Conservation (phyloP, 2,888 invertebrate species). For the Capitulum mitella region DNA sequence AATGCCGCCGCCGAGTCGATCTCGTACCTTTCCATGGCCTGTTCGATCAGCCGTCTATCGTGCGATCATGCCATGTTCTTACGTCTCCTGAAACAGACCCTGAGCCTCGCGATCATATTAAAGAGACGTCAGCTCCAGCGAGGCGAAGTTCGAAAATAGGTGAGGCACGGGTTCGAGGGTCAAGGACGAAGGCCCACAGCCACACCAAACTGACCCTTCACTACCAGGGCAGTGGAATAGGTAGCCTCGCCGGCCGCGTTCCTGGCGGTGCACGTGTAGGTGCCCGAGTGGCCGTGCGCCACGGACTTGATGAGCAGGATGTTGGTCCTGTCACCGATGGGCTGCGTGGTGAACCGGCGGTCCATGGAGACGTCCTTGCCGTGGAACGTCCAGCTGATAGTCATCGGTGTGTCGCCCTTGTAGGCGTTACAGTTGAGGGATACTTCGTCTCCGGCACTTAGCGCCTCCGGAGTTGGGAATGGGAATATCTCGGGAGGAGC, state of each 20-base stretch:
- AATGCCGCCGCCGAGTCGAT: too few species aligned
- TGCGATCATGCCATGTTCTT: too few species aligned
- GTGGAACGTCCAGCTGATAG: slow-evolving; percentile 44
- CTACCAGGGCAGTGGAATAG: slow-evolving; percentile 36
- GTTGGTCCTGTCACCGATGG: slow-evolving; percentile 35
- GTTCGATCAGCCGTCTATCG: too few species aligned
- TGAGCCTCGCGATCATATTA: too few species aligned
- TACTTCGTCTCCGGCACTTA: slow-evolving; percentile 68
- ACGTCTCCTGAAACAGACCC: too few species aligned
- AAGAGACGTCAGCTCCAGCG: too few species aligned
- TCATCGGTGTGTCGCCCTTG: slow-evolving; percentile 61
- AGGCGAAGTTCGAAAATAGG: too few species aligned
- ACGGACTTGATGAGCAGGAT: slow-evolving; percentile 38
- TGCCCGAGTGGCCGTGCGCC: slow-evolving; percentile 37
- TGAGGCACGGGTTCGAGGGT: too few species aligned
- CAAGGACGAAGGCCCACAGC: too few species aligned
- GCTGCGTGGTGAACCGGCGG: slow-evolving; percentile 35
- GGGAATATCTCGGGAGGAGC: slow-evolving; percentile 67
- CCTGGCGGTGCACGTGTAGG: slow-evolving; percentile 39
- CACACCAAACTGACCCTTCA: slow-evolving; percentile 36
- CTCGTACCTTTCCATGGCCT: too few species aligned
- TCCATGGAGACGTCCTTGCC: slow-evolving; percentile 40
- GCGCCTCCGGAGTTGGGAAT: slow-evolving; percentile 65
- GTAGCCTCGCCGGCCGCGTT: slow-evolving; percentile 37
- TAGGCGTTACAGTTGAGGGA: slow-evolving; percentile 63